Evolutionary conservation across 2,888 invertebrate species (phyloP).

Genomic region (Meandrusa payeni): DNA sequence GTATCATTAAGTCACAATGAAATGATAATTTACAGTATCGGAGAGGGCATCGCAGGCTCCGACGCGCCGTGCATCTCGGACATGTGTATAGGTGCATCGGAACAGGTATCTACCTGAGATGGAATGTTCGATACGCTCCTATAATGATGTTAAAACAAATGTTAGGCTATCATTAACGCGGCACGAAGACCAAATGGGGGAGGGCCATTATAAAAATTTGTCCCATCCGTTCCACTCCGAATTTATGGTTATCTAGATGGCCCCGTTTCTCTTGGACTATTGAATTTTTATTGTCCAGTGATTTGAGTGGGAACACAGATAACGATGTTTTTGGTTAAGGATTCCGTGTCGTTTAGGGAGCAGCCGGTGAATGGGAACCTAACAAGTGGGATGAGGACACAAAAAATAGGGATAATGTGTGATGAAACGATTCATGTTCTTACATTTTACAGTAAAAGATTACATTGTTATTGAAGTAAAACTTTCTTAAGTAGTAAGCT

Average conservation of each 20-base stretch:
- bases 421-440: neutral
- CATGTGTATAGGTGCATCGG: conserved; percentile 48
- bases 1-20: conserved; percentile 16
- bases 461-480: neutral
- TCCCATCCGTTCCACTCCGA: conserved; percentile 77
- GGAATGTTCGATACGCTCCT: conserved; percentile 76
- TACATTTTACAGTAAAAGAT: too few species aligned
- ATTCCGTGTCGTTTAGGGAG: conserved; percentile 57
- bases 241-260: conserved; percentile 78
- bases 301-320: conserved; percentile 77
- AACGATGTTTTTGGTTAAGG: conserved; percentile 71
- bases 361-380: conserved; percentile 49
- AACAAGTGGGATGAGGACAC: conserved; percentile 37
- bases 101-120: conserved; percentile 63
- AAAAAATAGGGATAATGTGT: conserved; percentile 6
- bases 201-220: conserved; percentile 80
- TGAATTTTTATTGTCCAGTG: conserved; percentile 73
- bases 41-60: conserved; percentile 39
- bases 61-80: conserved; percentile 39
- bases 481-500: too few species aligned
- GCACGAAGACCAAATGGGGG: conserved; percentile 71
- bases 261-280: conserved; percentile 70
- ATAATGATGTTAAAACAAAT: conserved; percentile 81
- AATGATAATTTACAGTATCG: conserved; percentile 27
- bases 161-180: conserved; percentile 78